Conservation (phyloP, 2,888 invertebrate species). For the Syritta pipiens region DNA sequence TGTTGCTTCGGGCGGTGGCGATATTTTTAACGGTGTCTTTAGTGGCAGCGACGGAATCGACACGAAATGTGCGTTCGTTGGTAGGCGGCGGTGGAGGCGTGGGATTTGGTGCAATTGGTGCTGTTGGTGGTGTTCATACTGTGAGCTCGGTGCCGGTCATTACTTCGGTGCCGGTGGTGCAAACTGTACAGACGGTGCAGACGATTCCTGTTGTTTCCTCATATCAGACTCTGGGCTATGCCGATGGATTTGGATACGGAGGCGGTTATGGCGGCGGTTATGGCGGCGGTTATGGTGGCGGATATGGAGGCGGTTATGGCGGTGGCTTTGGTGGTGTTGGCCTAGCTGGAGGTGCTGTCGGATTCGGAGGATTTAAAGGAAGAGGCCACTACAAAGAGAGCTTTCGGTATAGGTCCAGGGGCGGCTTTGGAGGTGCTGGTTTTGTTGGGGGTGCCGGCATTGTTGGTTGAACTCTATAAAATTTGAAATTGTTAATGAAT, state of each 20-base stretch:
- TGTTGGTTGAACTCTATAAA: slow-evolving; percentile 25
- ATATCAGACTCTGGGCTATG: slow-evolving; percentile 66
- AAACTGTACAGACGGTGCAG: slow-evolving; percentile 69
- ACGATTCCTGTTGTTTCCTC: slow-evolving; percentile 71
- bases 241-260: slow-evolving; percentile 26
- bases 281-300: slow-evolving; percentile 11
- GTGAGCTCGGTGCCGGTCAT: slow-evolving; percentile 42
- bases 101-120: slow-evolving; percentile 28
- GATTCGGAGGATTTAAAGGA: slow-evolving; percentile 55
- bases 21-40: no score
- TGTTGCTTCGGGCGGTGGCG: no score
- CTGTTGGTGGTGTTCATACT: slow-evolving; percentile 15
- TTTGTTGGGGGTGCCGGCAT: slow-evolving; percentile 49
- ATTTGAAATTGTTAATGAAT: not conserved
- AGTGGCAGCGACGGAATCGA: no score
- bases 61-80: no score
- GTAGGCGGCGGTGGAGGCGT: slow-evolving; percentile 32
- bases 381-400: slow-evolving; percentile 52
- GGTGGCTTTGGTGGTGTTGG: slow-evolving; percentile 19
- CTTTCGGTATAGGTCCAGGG: slow-evolving; percentile 27
- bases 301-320: slow-evolving; percentile 2
- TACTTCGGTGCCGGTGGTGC: slow-evolving; percentile 54
- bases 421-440: slow-evolving; percentile 52
- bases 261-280: slow-evolving; percentile 19
- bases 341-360: slow-evolving; percentile 39